Base-by-base conservation (phyloP, 2,113 vertebrate species). In the Grammomys surdaster region DNA sequence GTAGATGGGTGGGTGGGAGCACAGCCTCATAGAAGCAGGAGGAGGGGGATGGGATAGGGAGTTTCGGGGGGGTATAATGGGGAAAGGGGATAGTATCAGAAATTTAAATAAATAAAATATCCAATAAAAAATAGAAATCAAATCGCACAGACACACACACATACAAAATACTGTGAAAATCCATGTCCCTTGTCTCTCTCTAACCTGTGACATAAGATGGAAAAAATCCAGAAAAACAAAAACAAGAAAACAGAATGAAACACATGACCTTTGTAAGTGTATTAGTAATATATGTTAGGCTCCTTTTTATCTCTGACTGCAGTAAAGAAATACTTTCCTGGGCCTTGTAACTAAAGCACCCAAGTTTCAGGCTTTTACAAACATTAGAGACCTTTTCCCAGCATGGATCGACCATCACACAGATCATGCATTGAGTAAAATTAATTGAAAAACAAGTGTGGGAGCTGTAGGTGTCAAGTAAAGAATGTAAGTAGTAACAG, bases 161-260 rank as follows among this genome's bases (percentile, higher is more conserved):
- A 51, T 10, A 51, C 51, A 51, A 7, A 51, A 0, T 51, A 31
- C 40, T 20, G 54, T 0, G 0, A 14, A 86, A 19, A 46, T 16
- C 16, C 19, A 33, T 46, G 0, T 40, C 22, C 51, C 28, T 16
- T 75, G 0, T 36, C 6, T 90, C 16, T 20, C 31, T 5, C 19
- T 75, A 48, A 36, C 7, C 12, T 19, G 11, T 9, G 58, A 72
- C 63, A 4, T 7, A 31, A 77, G 1, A 8, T 48, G 26, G 33
- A 4, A 17, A 5, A 5, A 20, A 43, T 11, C 20, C 3, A 69
- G 40, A 6, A 82, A 76, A 89, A 86, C 31, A 77, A 63, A 69
- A 33, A 2, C 36, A 78, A 75, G 31, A 7, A 63, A 24, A n/a
- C 1, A 40, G 3, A 70, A 70, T 43, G 19, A 75, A 85, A 86